Percentiles rank a stretch among this genome's conserved stretches.
These are phyloP conservation scores for Tachyglossus aculeatus DNA, from an alignment of 2,797 vertebrate species.

Conservation along the genomic window DNA sequence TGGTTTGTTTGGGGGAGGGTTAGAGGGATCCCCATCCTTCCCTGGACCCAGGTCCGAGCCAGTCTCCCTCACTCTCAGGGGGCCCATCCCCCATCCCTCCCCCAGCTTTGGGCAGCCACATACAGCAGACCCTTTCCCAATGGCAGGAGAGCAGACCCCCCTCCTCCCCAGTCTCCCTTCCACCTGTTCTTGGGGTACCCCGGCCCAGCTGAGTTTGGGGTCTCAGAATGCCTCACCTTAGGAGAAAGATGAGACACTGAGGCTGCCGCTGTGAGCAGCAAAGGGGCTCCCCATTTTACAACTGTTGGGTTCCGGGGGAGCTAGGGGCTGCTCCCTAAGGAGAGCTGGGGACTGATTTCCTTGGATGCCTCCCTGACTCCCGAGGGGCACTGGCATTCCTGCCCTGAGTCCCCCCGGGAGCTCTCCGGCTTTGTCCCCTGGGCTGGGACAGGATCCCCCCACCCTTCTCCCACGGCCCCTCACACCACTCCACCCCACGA, in stretches of 20 bases:
- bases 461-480: neutral
- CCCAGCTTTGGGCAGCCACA: neutral
- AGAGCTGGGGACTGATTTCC: neutral
- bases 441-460: neutral
- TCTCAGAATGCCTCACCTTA: neutral
- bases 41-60: neutral
- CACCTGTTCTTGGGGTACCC: neutral
- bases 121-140: neutral
- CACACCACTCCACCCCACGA: slow-evolving; percentile 19
- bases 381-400: neutral
- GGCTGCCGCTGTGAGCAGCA: neutral
- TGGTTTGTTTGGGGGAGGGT: neutral
- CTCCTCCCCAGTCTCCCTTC: neutral
- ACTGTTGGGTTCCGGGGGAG: no score
- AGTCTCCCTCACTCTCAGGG: neutral
- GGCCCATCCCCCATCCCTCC: neutral
- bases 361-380: neutral
- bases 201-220: accelerated
- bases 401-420: no score
- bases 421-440: neutral
- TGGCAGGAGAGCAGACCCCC: neutral
- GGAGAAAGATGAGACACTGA: no score
- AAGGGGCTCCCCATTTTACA: no score
- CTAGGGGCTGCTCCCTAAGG: no score
- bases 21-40: no score